Base-by-base conservation (phyloP, 1,140 invertebrate genomes). In the Notospermus geniculatus region DNA sequence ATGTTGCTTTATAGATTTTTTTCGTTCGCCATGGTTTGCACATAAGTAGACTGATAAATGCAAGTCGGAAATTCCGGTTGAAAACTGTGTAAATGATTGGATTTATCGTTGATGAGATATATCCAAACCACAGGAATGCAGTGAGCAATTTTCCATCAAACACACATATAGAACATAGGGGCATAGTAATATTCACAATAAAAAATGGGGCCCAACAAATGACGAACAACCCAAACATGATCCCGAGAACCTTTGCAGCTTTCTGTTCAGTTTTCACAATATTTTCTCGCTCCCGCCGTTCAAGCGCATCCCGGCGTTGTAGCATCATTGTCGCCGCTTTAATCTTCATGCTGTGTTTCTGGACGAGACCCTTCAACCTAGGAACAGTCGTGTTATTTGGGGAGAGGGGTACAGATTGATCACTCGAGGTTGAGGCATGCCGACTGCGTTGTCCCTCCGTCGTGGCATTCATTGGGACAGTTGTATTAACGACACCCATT, bases 221-320 rank as follows among this genome's bases (percentile, higher is more conserved):
- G 7, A 80, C 70, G 62, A 82, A 82, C 28, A 80, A 73, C 13
- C 67, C 70, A 65, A 82, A 80, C 17, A 82, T 78, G 7, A 81
- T 74, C 5, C 77, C 77, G 17, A 82, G 72, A 19, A 82, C 80
- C 71, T 80, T 89, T 1, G 93, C 93, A 52, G 94, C 94, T 83
- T 95, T 95, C 80, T 96, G 93, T 80, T 97, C 94, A 70, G 93
- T 94, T 45, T 71, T 65, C 17, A 79, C 77, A 54, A 72, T 64
- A 30, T 73, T 60, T 25, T 71, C 63, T 54, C 72, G 45, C 63
- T 67, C 29, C 54, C 64, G 46, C 52, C 30, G 23, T 64, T 53
- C 55, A n/a, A 46, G 57, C 7, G 54, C 61, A 23, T 57, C 68
- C 22, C 64, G 68, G 46, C 59, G 66, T 64, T 73, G 62, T 0